Conservation (phyloP, 2,888 invertebrate species). For the Drosophila eohydei region DNA sequence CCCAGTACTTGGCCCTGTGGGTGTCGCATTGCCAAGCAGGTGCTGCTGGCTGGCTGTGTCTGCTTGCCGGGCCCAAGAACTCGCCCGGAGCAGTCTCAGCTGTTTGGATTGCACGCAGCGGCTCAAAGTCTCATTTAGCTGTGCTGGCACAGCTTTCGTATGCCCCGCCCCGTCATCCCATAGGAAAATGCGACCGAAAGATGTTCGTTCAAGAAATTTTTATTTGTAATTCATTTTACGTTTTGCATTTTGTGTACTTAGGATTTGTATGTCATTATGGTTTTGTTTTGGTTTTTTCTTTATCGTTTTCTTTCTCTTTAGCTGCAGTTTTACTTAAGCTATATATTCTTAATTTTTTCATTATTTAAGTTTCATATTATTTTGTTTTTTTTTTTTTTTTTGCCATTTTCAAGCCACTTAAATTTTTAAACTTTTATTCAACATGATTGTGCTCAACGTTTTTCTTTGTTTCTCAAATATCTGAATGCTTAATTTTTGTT, state of each 20-base stretch:
- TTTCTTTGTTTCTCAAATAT: conserved; percentile 53
- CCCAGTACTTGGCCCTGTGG: conserved; percentile 4
- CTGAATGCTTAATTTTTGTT: conserved; percentile 18
- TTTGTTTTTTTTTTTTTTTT: conserved; percentile 44
- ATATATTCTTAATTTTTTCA: conserved; percentile 37
- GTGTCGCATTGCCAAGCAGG: conserved; percentile 9
- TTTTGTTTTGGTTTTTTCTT: conserved; percentile 15
- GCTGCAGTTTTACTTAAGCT: conserved; percentile 62
- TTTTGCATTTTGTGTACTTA: conserved; percentile 57
- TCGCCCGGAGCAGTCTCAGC: conserved; percentile 49
- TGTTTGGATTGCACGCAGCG: conserved; percentile 49
- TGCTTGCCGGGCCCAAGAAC: conserved; percentile 25
- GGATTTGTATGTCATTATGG: conserved; percentile 40
- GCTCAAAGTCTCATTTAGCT: conserved; percentile 72
- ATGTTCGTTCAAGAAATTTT: conserved; percentile 27
- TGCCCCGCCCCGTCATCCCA: not conserved
- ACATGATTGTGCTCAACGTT: conserved; percentile 85
- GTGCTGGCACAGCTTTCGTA: conserved; percentile 23
- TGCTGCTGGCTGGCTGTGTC: conserved; percentile 1
- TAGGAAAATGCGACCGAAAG: conserved; percentile 13
- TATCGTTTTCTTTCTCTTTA: conserved; percentile 27
- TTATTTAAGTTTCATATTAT: conserved; percentile 6
- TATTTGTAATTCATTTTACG: conserved; percentile 47
- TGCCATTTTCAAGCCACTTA: conserved; percentile 60
- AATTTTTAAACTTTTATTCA: conserved; percentile 55